Evolutionary conservation across 2,888 invertebrate genomes (phyloP), one percentile per base, ranked within the genome.

Genomic region (Drosophila histrio): DNA sequence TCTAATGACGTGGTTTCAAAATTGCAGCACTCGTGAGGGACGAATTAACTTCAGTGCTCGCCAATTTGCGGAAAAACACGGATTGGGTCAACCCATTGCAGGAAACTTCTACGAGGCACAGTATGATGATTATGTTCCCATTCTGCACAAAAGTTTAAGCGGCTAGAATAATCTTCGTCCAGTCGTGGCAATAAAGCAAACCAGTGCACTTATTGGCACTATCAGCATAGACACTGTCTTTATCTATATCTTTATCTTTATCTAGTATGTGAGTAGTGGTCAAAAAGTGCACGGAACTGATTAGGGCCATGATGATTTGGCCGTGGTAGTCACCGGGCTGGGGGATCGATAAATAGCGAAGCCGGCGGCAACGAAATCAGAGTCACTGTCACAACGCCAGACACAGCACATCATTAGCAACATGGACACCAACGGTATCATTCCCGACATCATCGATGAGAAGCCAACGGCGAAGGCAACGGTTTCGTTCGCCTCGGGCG

Each of bases 41-140:
- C 93, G 96, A 26, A 92, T 91, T 0, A 92, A 92, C 30, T 94
- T 94, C 83, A 95, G 95, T 0, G 94, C 96, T 22, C 93, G 92
- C 36, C 93, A 94, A 46, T 96, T 97, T 89, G 96, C 96, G 0
- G 88, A 92, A 26, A 96, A 96, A 82, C 95, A 96, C 91, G 93
- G 94, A 3, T 92, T 98, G 11, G 96, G 96, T 0, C 91, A 93
- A n/a, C 91, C 91, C 11, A 63, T 90, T 2, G 91, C 89, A 2
- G 91, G 81, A 0, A 90, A 89, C 62, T 91, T 86, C 47, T 91
- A 80, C 38, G 64, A 78, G 44, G 90, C 91, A 0, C 83, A 91
- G 61, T 90, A 91, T 52, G 93, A 91, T 64, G 89, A 88, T 28
- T 93, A 91, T 74, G 93, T 93, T 13, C 90, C 91, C 17, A 62